These are phyloP conservation scores for Monopterus albus DNA, from an alignment of 2,113 vertebrate genomes.

Conservation along the genomic window DNA sequence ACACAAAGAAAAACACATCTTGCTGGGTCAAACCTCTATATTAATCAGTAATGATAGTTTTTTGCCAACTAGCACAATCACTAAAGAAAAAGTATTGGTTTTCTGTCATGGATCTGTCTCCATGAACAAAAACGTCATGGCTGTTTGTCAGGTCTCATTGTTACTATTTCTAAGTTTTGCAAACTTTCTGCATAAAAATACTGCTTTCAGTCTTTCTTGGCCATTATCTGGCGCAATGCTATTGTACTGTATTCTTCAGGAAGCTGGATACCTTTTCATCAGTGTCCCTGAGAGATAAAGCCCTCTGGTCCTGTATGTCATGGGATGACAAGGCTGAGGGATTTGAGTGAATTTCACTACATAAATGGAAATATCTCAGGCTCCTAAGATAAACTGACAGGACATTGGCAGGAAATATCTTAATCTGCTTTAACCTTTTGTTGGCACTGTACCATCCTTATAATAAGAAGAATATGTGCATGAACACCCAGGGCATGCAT, in stretches of 20 bases:
- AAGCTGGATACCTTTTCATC: conserved; percentile 70
- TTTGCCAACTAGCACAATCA: conserved; percentile 69
- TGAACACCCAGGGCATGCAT: conserved; percentile 6
- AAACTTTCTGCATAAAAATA: conserved; percentile 4
- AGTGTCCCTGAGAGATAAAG: conserved; percentile 70
- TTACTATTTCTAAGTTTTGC: conserved; percentile 10
- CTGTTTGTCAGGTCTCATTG: not conserved
- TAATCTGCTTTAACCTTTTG: conserved; percentile 73
- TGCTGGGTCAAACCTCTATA: conserved; percentile 81
- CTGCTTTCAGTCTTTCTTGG: conserved; percentile 5
- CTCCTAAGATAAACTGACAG: conserved; percentile 73
- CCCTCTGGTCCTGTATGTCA: conserved; percentile 70
- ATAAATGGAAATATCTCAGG: conserved; percentile 74
- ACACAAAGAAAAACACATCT: conserved; percentile 62
- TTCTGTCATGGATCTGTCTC: conserved; percentile 33
- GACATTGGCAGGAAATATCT: conserved; percentile 77
- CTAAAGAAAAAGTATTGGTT: conserved; percentile 51
- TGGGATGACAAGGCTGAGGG: conserved; percentile 75
- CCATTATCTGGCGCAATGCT: conserved; percentile 44
- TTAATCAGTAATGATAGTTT: conserved; percentile 68
- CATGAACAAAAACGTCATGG: conserved; percentile 6
- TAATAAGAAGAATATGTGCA: conserved; percentile 56
- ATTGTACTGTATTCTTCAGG: conserved; percentile 62
- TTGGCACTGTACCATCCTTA: conserved; percentile 59
- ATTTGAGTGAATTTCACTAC: conserved; percentile 72